Conservation (phyloP, 1,140 invertebrate genomes). For the Chrysopa pallens region DNA sequence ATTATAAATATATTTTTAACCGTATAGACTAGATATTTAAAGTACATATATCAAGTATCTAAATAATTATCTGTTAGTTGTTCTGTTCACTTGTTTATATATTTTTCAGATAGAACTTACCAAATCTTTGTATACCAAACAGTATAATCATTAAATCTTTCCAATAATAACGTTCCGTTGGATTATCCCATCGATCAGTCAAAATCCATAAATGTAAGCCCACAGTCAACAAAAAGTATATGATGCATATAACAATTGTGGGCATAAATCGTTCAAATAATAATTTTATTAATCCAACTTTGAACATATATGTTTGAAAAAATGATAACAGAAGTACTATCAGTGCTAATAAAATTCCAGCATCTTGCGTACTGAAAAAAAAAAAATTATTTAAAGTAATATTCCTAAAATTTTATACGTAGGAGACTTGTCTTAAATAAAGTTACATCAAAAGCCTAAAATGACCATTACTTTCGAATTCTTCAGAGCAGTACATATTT, state of each 20-base stretch:
- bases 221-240: constrained; percentile 35
- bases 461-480: too few species aligned
- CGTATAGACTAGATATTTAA: too few species aligned
- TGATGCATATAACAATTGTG: constrained; percentile 30
- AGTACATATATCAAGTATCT: too few species aligned
- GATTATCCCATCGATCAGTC: constrained; percentile 30
- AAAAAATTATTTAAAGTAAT: too few species aligned
- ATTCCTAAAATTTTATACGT: too few species aligned
- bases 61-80: too few species aligned
- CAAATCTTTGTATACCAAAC: constrained; percentile 35
- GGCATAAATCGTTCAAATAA: constrained; percentile 40
- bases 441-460: too few species aligned
- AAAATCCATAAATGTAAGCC: constrained; percentile 36
- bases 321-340: constrained; percentile 42
- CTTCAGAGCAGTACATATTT: too few species aligned
- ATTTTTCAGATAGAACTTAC: constrained; percentile 23
- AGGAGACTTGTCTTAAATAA: too few species aligned
- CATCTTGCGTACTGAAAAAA: constrained; percentile 42
- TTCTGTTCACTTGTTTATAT: too few species aligned
- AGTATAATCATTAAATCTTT: constrained; percentile 32
- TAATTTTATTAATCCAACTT: constrained; percentile 50
- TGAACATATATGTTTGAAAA: constrained; percentile 54
- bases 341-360: constrained; percentile 42
- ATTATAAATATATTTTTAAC: too few species aligned
- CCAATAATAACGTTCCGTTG: constrained; percentile 28